These are phyloP conservation scores for Boulengerochromis microlepis DNA, from an alignment of 2,113 vertebrate species.

Conservation along the genomic window DNA sequence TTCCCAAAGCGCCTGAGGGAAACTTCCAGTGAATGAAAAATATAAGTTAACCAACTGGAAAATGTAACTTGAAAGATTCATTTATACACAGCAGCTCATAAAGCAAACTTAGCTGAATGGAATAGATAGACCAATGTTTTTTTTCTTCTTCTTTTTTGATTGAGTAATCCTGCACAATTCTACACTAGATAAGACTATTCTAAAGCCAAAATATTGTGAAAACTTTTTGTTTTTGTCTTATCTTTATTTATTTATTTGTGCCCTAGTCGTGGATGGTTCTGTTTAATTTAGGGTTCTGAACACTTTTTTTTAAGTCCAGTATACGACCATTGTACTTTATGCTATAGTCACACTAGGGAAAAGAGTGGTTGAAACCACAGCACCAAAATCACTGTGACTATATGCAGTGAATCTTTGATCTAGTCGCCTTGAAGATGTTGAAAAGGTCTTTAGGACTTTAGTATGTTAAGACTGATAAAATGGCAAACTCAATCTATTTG, in stretches of 20 bases:
- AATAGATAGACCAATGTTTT: not conserved
- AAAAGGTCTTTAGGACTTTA: not conserved
- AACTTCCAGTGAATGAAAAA: not conserved
- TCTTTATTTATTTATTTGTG: not conserved
- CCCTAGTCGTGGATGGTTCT: not conserved
- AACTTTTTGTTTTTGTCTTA: not conserved
- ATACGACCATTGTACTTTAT: not conserved
- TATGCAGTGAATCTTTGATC: not conserved
- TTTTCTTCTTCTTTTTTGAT: not conserved
- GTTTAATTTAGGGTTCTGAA: not conserved
- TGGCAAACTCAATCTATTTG: not conserved
- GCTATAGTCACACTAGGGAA: not conserved
- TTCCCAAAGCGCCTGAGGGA: not conserved
- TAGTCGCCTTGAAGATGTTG: not conserved
- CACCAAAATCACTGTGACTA: not conserved
- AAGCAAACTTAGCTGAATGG: not conserved
- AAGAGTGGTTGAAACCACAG: not conserved
- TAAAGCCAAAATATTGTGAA: not conserved
- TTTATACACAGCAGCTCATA: not conserved
- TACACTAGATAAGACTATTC: not conserved
- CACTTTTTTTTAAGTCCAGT: not conserved
- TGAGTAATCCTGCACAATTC: not conserved
- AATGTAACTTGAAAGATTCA: not conserved
- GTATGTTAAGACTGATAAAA: not conserved
- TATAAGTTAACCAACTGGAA: not conserved